phyloP scores from a whole-genome alignment of 2,113 vertebrate species.

The Kryptolebias marmoratus region DNA sequence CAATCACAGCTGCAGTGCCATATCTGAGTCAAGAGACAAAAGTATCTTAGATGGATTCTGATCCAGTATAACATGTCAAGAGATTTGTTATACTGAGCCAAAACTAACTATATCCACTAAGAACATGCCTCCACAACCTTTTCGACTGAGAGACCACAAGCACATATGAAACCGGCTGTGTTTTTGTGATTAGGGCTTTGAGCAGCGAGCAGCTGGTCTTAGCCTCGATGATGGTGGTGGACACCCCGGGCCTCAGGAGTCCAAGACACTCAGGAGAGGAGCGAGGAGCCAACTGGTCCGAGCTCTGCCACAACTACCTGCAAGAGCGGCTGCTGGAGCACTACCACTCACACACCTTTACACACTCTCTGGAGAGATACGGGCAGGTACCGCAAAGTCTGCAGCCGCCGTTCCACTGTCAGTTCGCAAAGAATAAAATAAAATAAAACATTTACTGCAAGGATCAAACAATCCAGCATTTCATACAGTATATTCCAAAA shows the following conservation, averaged over 20 bases:
- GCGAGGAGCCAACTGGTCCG: conserved; percentile 88
- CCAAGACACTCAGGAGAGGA: conserved; percentile 83
- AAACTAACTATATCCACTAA: too few relatives aligned
- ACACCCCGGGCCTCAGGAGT: conserved; percentile 89
- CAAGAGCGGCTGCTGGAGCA: conserved; percentile 92
- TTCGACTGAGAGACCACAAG: too few relatives aligned
- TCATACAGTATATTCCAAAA: too few relatives aligned
- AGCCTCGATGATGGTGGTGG: conserved; percentile 93
- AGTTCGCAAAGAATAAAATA: neutral
- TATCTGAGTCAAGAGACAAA: too few relatives aligned
- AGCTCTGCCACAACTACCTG: conserved; percentile 92
- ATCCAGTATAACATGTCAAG: too few relatives aligned
- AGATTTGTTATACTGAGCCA: too few relatives aligned
- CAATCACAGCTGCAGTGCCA: too few relatives aligned
- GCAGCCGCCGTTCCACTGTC: neutral
- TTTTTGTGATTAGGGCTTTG: conserved; percentile 82
- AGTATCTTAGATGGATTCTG: too few relatives aligned
- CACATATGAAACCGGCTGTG: neutral
- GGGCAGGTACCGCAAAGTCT: conserved; percentile 77
- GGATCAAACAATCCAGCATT: neutral
- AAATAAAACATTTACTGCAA: neutral
- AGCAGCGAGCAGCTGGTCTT: conserved; percentile 86
- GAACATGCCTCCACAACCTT: too few relatives aligned
- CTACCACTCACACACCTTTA: conserved; percentile 85
- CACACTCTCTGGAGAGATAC: conserved; percentile 80